Evolutionary conservation across 2,113 vertebrate genomes (phyloP), one percentile per base, ranked within the genome.

Genomic region (Nematolebias whitei): DNA sequence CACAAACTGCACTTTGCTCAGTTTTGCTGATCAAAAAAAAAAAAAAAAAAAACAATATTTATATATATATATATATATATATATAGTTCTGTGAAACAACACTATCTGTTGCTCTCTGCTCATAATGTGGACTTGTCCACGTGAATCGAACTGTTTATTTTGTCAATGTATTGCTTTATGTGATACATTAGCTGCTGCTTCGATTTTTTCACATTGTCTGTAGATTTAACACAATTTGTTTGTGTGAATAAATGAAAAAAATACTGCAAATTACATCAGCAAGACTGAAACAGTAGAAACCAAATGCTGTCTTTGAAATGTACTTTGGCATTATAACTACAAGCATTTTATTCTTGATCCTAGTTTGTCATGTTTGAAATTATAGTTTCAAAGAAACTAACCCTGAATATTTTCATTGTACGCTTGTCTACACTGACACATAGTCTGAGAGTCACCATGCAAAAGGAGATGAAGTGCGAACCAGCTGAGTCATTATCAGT

Each of bases 401-500:
- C 48, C 45, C 56, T 73, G 68, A 80, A 79, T 74, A 78, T 68
- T 70, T 23, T 49, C 70, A 38, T 43, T 47, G 59, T 51, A 41
- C 41, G 58, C 71, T 71, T 63, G 62, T 82, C 81, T 72, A 70
- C 73, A 68, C 26, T 45, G 59, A 56, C 23, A 62, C 64, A 47
- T 45, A 50, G 55, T 71, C 45, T 71, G 48, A 20, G 19, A 76
- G 40, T 72, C 74, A 63, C 61, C 43, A 43, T 65, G 67, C 64
- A 64, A 56, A 54, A 40, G 10, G 52, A 61, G 57, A 63, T 64
- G 44, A 79, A 58, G 64, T 56, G 66, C 70, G 71, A 79, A 71
- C 55, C 53, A 59, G 50, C 32, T 71, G 48, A 77, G 55, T 69
- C n/a, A n/a, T n/a, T 70, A 77, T 50, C 18, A 78, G 70, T 53